A percentile compares a stretch with the other conserved stretches of the same genome.
Conservation (phyloP, 2,113 vertebrate species). For the Rafetus swinhoei region DNA sequence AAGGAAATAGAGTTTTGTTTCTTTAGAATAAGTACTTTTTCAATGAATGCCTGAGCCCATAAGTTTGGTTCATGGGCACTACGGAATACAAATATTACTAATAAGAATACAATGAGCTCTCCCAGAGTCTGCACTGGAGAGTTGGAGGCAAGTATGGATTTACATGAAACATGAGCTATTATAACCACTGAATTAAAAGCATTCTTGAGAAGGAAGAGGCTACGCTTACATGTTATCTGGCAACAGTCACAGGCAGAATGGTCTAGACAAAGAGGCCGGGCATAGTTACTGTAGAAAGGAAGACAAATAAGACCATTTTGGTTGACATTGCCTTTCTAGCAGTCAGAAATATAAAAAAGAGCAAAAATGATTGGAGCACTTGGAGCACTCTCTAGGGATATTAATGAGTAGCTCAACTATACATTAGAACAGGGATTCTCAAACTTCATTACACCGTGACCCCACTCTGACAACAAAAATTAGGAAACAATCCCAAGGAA, state of each 20-base stretch:
- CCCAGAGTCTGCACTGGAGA: neutral
- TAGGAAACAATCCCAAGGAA: too few relatives aligned
- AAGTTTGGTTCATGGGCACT: neutral
- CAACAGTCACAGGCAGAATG: neutral
- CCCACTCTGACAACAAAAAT: too few relatives aligned
- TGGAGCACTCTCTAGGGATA: neutral
- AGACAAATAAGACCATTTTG: neutral
- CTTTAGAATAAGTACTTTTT: neutral
- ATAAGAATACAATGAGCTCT: neutral
- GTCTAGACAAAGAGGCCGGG: neutral
- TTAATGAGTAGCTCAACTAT: neutral
- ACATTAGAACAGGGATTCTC: neutral
- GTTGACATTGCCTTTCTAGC: neutral
- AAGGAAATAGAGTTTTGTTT: neutral
- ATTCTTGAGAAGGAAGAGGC: neutral
- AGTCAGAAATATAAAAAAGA: neutral
- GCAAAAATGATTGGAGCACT: neutral
- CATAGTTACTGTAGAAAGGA: neutral
- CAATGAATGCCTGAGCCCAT: neutral
- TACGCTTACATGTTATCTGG: neutral
- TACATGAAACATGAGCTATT: neutral
- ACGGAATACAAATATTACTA: neutral
- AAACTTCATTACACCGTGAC: too few relatives aligned
- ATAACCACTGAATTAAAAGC: neutral
- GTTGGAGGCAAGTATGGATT: neutral